These are phyloP conservation scores for Hylaeus anthracinus DNA, from an alignment of 1,140 invertebrate species.

Conservation along the genomic window DNA sequence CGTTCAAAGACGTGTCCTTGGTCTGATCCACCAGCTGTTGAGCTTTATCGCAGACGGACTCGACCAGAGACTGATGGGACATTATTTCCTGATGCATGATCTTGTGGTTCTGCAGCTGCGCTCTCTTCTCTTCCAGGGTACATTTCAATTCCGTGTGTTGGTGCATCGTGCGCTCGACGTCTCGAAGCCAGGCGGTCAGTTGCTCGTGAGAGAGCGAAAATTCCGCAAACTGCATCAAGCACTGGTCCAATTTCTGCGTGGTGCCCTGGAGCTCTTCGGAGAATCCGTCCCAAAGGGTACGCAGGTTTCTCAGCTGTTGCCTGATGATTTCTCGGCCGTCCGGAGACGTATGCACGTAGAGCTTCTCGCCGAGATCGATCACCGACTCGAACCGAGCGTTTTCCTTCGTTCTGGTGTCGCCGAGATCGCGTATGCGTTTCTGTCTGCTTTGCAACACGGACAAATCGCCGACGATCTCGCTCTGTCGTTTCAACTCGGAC, in stretches of 20 bases:
- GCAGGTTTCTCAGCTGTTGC: constrained; percentile 91
- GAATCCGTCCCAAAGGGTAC: constrained; percentile 93
- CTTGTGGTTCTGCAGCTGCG: constrained; percentile 96
- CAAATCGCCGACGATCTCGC: constrained; percentile 93
- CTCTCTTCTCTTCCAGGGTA: constrained; percentile 95
- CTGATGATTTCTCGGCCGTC: constrained; percentile 95
- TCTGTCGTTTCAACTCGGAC: constrained; percentile 88
- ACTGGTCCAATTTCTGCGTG: constrained; percentile 92
- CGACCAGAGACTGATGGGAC: constrained; percentile 93
- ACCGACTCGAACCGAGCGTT: constrained; percentile 92
- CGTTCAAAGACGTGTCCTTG: constrained; percentile 91
- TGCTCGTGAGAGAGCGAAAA: constrained; percentile 94
- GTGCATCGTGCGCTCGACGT: constrained; percentile 95
- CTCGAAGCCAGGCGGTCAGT: constrained; percentile 94
- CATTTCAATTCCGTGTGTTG: constrained; percentile 94
- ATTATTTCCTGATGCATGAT: constrained; percentile 97
- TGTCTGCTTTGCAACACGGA: constrained; percentile 92
- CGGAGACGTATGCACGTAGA: constrained; percentile 95
- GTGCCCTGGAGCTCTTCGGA: constrained; percentile 90
- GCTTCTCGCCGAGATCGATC: constrained; percentile 93
- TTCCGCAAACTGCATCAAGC: constrained; percentile 93
- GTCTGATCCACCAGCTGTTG: constrained; percentile 94
- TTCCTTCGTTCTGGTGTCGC: constrained; percentile 90
- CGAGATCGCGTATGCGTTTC: constrained; percentile 90
- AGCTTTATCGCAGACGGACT: constrained; percentile 95